Conservation (phyloP, 2,797 vertebrate species). For the Kryptolebias ocellatus region DNA sequence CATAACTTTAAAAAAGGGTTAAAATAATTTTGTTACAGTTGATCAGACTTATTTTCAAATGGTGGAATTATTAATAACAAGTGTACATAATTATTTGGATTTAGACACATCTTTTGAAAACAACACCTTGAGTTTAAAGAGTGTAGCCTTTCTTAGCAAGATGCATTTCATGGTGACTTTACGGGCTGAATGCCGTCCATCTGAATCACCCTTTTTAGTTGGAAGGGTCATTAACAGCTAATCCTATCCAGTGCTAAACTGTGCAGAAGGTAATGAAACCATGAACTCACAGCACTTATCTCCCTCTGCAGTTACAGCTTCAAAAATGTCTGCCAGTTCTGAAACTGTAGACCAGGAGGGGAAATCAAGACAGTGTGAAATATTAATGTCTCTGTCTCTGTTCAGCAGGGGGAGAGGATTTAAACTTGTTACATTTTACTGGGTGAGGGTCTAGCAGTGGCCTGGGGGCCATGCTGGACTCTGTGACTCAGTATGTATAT, state of each 20-base stretch:
- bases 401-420: slow-evolving; percentile 39
- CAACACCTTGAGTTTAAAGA: slow-evolving; percentile 53
- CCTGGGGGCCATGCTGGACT: slow-evolving; percentile 35
- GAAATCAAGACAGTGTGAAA: slow-evolving; percentile 74
- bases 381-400: slow-evolving; percentile 52
- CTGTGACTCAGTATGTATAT: slow-evolving; percentile 18
- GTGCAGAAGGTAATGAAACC: slow-evolving; percentile 69
- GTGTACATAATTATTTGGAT: slow-evolving; percentile 2
- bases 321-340: slow-evolving; percentile 60
- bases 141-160: slow-evolving; percentile 62
- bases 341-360: slow-evolving; percentile 28
- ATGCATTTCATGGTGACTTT: slow-evolving; percentile 53
- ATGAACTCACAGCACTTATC: slow-evolving; percentile 55
- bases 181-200: slow-evolving; percentile 51
- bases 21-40: not conserved
- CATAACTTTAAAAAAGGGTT: too few species aligned
- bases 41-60: not conserved
- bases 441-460: slow-evolving; percentile 24
- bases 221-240: slow-evolving; percentile 74
- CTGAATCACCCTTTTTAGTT: slow-evolving; percentile 74
- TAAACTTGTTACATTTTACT: slow-evolving; percentile 45
- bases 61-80: not conserved
- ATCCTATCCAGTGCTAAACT: slow-evolving; percentile 71
- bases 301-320: slow-evolving; percentile 54
- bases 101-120: slow-evolving; percentile 34